phyloP scores from a whole-genome alignment of 2,113 vertebrate genomes.

The Diphyllodes magnificus region DNA sequence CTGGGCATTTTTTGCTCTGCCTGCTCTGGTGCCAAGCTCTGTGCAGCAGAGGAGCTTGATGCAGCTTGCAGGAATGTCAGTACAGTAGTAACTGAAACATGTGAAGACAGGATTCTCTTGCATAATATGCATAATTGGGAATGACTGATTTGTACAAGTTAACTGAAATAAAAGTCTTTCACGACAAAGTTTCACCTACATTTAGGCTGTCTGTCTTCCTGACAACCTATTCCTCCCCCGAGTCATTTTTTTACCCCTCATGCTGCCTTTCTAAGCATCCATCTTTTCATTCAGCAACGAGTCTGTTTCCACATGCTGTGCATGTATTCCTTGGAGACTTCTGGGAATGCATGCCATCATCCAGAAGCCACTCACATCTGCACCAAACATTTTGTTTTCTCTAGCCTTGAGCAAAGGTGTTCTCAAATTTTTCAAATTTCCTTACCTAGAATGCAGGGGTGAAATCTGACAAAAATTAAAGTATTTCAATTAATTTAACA shows the following conservation, averaged over 20 bases:
- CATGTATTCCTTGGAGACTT: not conserved
- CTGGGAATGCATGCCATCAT: not conserved
- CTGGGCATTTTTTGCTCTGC: not conserved
- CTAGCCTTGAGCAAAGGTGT: not conserved
- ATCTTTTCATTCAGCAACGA: not conserved
- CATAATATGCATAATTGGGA: not conserved
- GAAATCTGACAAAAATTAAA: not conserved
- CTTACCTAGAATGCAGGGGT: not conserved
- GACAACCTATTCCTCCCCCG: not conserved
- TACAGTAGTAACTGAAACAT: not conserved
- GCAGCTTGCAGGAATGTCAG: not conserved
- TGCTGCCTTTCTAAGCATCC: not conserved
- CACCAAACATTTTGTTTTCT: not conserved
- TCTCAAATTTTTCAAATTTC: not conserved
- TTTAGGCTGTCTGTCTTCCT: not conserved
- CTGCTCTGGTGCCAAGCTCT: not conserved
- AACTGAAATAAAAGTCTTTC: not conserved
- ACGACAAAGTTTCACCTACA: not conserved
- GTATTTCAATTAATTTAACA: not conserved
- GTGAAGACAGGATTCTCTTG: not conserved
- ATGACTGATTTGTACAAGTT: not conserved
- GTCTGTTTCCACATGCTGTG: not conserved
- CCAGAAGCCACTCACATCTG: not conserved
- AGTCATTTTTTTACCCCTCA: not conserved
- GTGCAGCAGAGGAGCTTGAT: not conserved